phyloP scores from a whole-genome alignment of 1,140 invertebrate species.

The Meloidogyne chitwoodi region DNA sequence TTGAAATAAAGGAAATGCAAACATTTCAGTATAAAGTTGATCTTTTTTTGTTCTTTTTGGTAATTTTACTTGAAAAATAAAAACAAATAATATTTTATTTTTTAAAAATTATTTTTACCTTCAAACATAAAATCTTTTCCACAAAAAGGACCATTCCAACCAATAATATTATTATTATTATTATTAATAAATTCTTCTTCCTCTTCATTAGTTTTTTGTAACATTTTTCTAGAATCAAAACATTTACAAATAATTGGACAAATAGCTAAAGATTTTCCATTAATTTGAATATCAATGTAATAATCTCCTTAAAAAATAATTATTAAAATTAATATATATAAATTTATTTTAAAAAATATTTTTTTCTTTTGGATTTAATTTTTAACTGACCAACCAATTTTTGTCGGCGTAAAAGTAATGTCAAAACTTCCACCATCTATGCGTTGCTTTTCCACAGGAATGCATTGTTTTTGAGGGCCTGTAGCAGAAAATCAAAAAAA shows the following conservation, averaged over 20 bases:
- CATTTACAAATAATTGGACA: constrained; percentile 38
- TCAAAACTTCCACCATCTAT: constrained; percentile 23
- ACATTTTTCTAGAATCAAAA: constrained; percentile 1
- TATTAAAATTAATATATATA: not conserved
- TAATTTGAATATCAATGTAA: constrained; percentile 51
- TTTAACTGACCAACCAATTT: constrained; percentile 20
- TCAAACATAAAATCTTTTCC: constrained; percentile 22
- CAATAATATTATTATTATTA: not conserved
- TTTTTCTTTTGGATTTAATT: constrained; percentile 43
- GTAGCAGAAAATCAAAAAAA: constrained; percentile 22
- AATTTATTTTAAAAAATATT: constrained; percentile 29
- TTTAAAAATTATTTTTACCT: constrained; percentile 16
- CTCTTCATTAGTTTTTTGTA: not conserved
- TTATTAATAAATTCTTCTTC: not conserved
- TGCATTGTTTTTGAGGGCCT: constrained; percentile 18
- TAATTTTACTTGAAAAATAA: not conserved
- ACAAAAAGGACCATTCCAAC: constrained; percentile 10
- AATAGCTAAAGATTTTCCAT: constrained; percentile 35
- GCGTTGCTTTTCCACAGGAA: constrained; percentile 14
- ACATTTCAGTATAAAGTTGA: not conserved
- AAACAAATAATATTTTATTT: not conserved
- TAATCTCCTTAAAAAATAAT: constrained; percentile 37
- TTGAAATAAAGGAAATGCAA: not conserved
- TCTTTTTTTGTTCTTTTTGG: constrained; percentile 2
- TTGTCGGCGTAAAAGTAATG: constrained; percentile 25